Percentiles rank a stretch among this genome's conserved stretches.
These are phyloP conservation scores for Notocelia uddmanniana DNA, from an alignment of 2,888 invertebrate species.

Conservation along the genomic window DNA sequence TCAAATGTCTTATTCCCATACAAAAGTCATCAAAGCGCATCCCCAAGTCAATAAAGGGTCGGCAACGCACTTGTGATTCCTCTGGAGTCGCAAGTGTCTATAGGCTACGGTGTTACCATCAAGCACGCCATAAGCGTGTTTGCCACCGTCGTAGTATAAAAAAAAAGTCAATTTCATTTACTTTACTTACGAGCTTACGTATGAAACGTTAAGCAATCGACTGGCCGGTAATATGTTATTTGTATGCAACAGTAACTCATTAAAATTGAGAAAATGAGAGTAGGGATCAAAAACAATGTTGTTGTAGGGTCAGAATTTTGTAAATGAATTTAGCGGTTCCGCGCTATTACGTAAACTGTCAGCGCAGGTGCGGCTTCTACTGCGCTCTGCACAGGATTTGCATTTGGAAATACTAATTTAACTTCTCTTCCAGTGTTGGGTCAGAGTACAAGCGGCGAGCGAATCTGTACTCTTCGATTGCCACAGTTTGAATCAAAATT, in stretches of 20 bases:
- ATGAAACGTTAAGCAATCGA: no score
- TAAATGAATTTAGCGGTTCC: constrained; percentile 82
- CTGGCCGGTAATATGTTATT: background rate
- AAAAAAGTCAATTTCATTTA: no score
- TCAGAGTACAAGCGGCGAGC: constrained; percentile 23
- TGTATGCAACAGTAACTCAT: background rate
- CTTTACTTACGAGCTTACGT: no score
- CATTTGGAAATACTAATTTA: constrained; percentile 82
- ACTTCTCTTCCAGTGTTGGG: constrained; percentile 68
- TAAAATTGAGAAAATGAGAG: constrained; percentile 53
- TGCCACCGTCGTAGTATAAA: no score
- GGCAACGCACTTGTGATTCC: no score
- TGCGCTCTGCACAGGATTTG: constrained; percentile 70
- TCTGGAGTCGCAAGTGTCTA: no score
- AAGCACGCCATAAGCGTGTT: no score
- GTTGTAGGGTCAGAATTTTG: constrained; percentile 78
- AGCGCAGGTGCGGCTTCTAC: constrained; percentile 77
- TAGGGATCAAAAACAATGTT: constrained; percentile 75
- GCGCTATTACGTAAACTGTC: constrained; percentile 82
- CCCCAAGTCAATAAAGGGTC: no score
- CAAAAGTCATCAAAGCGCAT: no score
- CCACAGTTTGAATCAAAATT: background rate
- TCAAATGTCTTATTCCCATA: no score
- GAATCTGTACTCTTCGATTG: background rate
- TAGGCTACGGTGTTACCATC: no score